phyloP scores from a whole-genome alignment of 2,113 vertebrate species.

The Tetrao urogallus region DNA sequence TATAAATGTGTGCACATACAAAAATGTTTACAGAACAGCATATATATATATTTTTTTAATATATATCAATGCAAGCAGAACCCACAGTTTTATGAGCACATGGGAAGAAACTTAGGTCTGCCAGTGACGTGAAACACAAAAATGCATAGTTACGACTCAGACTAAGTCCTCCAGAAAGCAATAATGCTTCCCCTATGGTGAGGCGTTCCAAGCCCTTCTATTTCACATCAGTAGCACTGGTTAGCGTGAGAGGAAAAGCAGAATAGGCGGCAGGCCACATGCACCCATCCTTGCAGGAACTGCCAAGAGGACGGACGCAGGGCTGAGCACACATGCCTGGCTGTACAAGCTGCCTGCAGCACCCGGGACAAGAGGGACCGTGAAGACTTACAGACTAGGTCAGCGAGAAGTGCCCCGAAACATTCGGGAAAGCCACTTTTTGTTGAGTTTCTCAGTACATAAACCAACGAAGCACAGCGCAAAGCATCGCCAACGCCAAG shows the following conservation, averaged over 20 bases:
- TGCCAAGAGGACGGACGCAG: fast-evolving
- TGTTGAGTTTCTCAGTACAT: background rate
- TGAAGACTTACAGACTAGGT: background rate
- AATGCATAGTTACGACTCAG: fast-evolving
- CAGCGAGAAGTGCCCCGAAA: background rate
- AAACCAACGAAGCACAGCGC: background rate
- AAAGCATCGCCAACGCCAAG: background rate
- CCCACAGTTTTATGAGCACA: background rate
- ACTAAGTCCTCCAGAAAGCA: background rate
- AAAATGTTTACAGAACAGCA: background rate
- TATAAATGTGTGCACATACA: background rate
- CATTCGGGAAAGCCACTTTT: background rate
- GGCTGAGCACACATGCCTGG: background rate
- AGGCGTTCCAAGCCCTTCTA: background rate
- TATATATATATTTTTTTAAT: background rate
- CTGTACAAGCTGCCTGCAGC: background rate
- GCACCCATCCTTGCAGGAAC: background rate
- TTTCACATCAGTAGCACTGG: background rate
- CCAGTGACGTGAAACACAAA: background rate
- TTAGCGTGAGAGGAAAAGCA: background rate
- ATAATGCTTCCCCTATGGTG: background rate
- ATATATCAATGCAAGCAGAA: background rate
- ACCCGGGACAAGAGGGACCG: background rate
- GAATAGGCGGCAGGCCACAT: background rate
- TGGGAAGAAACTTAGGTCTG: background rate